Conservation (phyloP, 2,113 vertebrate genomes). For the Recurvirostra avosetta region DNA sequence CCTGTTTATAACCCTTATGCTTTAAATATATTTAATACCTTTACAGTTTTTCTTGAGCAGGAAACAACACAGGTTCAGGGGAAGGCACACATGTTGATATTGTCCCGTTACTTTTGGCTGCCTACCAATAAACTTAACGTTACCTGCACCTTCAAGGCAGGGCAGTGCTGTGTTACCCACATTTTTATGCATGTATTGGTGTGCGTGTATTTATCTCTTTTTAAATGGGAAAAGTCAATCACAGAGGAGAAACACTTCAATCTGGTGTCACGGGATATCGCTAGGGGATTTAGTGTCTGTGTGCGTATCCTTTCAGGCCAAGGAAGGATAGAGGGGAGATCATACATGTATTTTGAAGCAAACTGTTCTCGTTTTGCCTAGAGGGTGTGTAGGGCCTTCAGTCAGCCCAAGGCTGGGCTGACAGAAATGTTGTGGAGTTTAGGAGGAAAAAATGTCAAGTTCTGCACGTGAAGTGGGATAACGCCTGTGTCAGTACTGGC, state of each 20-base stretch:
- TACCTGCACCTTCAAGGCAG: background rate
- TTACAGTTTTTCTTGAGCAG: background rate
- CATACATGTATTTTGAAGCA: background rate
- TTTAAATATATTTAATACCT: background rate
- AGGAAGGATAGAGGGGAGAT: background rate
- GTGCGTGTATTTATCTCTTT: background rate
- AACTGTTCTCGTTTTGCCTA: background rate
- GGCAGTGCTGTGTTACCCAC: background rate
- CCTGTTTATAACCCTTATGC: background rate
- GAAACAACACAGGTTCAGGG: background rate
- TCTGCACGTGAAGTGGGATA: background rate
- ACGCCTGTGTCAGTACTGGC: background rate
- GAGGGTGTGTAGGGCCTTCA: background rate
- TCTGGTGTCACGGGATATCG: background rate
- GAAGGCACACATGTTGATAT: background rate
- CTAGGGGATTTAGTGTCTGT: background rate
- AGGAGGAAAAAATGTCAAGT: background rate
- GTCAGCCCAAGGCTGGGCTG: background rate
- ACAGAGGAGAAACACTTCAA: background rate
- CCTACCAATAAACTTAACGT: background rate
- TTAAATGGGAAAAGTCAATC: background rate
- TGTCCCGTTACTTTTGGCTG: background rate
- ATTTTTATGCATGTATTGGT: background rate
- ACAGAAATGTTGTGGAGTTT: background rate
- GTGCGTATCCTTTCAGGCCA: background rate